Evolutionary conservation across 2,888 invertebrate species (phyloP).

Genomic region (Vanessa cardui): DNA sequence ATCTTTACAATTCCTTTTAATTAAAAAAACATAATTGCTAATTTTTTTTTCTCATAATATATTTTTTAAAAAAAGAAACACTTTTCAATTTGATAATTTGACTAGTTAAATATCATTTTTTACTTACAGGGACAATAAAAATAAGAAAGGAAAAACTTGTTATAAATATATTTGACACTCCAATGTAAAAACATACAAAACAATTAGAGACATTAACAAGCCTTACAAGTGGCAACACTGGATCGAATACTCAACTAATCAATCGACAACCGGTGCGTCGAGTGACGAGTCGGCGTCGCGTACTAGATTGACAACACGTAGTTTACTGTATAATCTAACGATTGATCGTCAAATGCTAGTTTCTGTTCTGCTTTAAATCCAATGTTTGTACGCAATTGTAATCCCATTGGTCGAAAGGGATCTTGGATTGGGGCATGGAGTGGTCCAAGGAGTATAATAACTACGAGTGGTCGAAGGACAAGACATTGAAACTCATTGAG

Average conservation of each 20-base stretch:
- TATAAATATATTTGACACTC: not conserved
- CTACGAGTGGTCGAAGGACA: conserved; percentile 77
- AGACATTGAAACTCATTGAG: conserved; percentile 73
- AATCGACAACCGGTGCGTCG: conserved; percentile 41
- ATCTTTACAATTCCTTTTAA: no score
- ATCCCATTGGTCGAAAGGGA: conserved; percentile 40
- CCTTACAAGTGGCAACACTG: conserved; percentile 34
- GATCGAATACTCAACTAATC: conserved; percentile 44
- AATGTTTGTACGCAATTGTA: conserved; percentile 49
- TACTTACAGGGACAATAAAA: no score
- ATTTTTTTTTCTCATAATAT: no score
- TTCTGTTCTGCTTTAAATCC: conserved; percentile 44
- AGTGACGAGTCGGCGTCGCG: conserved; percentile 28
- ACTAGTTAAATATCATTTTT: no score
- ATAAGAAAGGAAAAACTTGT: no score
- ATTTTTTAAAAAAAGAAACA: no score
- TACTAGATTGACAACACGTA: conserved; percentile 36
- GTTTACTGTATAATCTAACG: conserved; percentile 55
- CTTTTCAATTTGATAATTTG: no score
- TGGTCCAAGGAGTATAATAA: conserved; percentile 67
- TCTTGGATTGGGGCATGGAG: conserved; percentile 62
- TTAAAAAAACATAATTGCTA: no score
- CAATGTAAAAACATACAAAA: not conserved
- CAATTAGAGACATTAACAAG: not conserved
- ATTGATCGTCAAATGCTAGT: conserved; percentile 54